Percentiles rank a stretch among this genome's conserved stretches.
phyloP scores from a whole-genome alignment of 2,113 vertebrate species.

The Podarcis muralis region DNA sequence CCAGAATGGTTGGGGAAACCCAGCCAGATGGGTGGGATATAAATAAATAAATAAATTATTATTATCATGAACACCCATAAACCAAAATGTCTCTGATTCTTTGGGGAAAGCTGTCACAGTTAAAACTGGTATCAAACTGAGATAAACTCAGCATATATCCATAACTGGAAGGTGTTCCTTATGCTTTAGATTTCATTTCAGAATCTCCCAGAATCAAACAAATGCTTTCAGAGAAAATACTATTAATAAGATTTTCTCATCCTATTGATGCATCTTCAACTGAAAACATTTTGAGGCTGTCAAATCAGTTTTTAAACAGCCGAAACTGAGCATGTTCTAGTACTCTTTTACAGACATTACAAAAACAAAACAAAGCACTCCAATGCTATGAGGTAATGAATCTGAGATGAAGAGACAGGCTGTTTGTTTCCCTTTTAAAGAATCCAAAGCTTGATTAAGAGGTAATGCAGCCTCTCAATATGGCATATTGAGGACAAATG shows the following conservation, averaged over 20 bases:
- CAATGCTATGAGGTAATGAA: slow-evolving; percentile 61
- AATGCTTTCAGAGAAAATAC: slow-evolving; percentile 8
- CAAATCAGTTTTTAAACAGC: not conserved
- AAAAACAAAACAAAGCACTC: slow-evolving; percentile 35
- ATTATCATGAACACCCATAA: too few relatives aligned
- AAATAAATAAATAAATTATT: too few relatives aligned
- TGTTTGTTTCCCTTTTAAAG: slow-evolving; percentile 39
- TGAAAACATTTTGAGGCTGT: slow-evolving; percentile 21
- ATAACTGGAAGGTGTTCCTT: not conserved
- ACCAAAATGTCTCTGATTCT: not conserved
- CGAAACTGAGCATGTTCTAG: slow-evolving; percentile 58
- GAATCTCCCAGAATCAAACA: not conserved
- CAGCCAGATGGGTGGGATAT: too few relatives aligned
- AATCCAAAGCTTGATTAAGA: slow-evolving; percentile 34
- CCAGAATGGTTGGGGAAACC: too few relatives aligned
- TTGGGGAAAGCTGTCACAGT: not conserved
- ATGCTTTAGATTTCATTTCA: not conserved
- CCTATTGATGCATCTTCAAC: slow-evolving; percentile 8
- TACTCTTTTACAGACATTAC: slow-evolving; percentile 92
- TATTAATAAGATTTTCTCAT: slow-evolving; percentile 11
- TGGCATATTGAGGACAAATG: slow-evolving; percentile 73
- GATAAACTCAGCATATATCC: not conserved
- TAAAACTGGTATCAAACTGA: not conserved
- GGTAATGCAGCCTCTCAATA: slow-evolving; percentile 46
- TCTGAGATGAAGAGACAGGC: slow-evolving; percentile 46